Conservation (phyloP, 1,140 invertebrate genomes). For the Holcopasites calliopsidis region DNA sequence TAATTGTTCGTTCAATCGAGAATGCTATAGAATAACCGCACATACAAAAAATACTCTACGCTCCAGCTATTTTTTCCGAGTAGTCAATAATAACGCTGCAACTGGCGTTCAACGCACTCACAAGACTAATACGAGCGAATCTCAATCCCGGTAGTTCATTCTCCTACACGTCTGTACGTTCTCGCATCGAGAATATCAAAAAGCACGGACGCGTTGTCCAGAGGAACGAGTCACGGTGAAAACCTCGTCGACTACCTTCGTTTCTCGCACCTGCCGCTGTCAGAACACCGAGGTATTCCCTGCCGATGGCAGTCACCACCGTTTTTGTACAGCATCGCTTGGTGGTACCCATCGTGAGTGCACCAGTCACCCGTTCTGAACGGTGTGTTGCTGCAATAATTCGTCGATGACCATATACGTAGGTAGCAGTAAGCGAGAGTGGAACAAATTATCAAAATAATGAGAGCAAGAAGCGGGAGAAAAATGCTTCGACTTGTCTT, state of each 20-base stretch:
- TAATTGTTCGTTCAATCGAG: not conserved
- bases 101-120: no score
- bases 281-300: conserved; percentile 54
- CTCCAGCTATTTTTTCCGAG: no score
- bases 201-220: conserved; percentile 36
- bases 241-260: conserved; percentile 61
- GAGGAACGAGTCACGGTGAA: conserved; percentile 60
- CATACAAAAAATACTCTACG: not conserved
- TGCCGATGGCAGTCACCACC: conserved; percentile 35
- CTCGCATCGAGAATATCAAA: conserved; percentile 57
- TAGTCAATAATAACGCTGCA: not conserved
- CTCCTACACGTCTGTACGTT: not conserved
- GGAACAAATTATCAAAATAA: conserved; percentile 58
- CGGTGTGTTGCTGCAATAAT: conserved; percentile 50
- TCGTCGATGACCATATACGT: conserved; percentile 56
- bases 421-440: conserved; percentile 29
- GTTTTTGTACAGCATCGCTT: conserved; percentile 55
- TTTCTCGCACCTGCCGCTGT: conserved; percentile 66
- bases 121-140: not conserved
- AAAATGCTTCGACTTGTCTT: conserved; percentile 1
- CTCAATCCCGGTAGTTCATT: not conserved
- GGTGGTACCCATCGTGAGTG: conserved; percentile 20
- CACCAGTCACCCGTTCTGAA: conserved; percentile 22
- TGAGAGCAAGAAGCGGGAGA: conserved; percentile 33
- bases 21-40: not conserved